Evolutionary conservation across 2,797 vertebrate species (phyloP).

Genomic region (Cottoperca gobio): DNA sequence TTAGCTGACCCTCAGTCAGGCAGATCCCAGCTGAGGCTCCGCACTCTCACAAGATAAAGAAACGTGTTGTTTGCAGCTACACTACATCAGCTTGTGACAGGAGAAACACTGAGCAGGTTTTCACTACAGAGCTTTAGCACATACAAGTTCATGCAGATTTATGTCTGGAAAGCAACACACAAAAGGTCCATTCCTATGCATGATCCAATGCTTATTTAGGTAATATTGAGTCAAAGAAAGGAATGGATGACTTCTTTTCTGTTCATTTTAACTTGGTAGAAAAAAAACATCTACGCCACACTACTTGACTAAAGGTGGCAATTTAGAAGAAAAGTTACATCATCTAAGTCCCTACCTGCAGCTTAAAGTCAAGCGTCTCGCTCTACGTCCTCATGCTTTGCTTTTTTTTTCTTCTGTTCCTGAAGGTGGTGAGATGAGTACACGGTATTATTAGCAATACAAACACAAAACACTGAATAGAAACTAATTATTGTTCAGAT

Average conservation of each 20-base stretch:
- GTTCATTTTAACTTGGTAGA: constrained; percentile 39
- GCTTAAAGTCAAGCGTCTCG: constrained; percentile 43
- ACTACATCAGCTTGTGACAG: constrained; percentile 58
- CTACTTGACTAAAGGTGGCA: constrained; percentile 37
- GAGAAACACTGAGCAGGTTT: constrained; percentile 63
- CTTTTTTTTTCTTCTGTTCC: constrained; percentile 54
- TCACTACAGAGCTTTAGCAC: constrained; percentile 71
- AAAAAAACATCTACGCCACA: constrained; percentile 31
- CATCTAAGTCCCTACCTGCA: constrained; percentile 15
- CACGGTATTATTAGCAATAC: constrained; percentile 77
- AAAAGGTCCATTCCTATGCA: constrained; percentile 52
- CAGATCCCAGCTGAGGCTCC: constrained; percentile 30
- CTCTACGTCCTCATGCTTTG: constrained; percentile 67
- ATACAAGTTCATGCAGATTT: constrained; percentile 81
- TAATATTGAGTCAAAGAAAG: constrained; percentile 47
- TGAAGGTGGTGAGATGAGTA: constrained; percentile 69
- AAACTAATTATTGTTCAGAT: constrained; percentile 69
- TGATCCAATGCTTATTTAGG: constrained; percentile 23
- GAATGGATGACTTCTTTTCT: constrained; percentile 29
- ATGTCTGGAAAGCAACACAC: constrained; percentile 69
- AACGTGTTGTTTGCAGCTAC: constrained; percentile 46
- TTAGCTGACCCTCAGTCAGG: constrained; percentile 22
- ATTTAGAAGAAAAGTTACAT: constrained; percentile 47
- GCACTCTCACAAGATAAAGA: constrained; percentile 31
- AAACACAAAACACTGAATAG: constrained; percentile 79